Evolutionary conservation across 1,140 invertebrate genomes (phyloP), one percentile per base, ranked within the genome.

Genomic region (Pseudomyrmex dendroicus): DNA sequence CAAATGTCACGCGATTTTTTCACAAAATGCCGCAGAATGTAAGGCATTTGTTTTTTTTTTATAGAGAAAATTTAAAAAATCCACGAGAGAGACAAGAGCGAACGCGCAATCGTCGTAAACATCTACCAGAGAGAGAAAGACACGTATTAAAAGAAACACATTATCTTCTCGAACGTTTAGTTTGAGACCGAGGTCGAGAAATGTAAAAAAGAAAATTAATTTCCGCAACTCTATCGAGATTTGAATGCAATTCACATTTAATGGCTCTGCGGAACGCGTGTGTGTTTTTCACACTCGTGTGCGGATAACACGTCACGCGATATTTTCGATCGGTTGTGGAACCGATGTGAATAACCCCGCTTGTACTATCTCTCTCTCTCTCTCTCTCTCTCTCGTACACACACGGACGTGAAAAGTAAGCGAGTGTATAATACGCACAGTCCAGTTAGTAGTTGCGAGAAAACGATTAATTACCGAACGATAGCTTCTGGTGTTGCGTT

Each of bases 401-500:
- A 5, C 35, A 35, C 5, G 46, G 46, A 20, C 46, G n/a, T 57
- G 20, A 63, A 74, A 74, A 48, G 35, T 35, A 35, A 35, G 35
- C 5, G 2, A 25, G 35, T 35, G 5, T 35, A 7, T 46, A 35
- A 35, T 59, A 20, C n/a, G 35, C 46, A 12, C 63, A 66, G 54
- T 35, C 17, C 63, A 66, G 54, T 35, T 25, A 46, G 22, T 25
- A 46, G 22, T 76, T 52, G 61, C 48, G 73, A 54, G 48, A 17
- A 67, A 35, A 56, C 48, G 48, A 77, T 67, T 77, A 68, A 77
- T 77, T 68, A 17, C 25, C 63, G 63, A 77, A 67, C 35, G 74
- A 82, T 61, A 82, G 46, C 46, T 82, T 52, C 25, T 12, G 59
- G 12, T 63, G 48, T 70, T 78, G 63, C 25, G 46, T 59, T 22